A percentile compares a stretch with the other conserved stretches of the same genome.
These are phyloP conservation scores for Drosophila rhopaloa DNA, from an alignment of 1,140 invertebrate species.

Conservation along the genomic window DNA sequence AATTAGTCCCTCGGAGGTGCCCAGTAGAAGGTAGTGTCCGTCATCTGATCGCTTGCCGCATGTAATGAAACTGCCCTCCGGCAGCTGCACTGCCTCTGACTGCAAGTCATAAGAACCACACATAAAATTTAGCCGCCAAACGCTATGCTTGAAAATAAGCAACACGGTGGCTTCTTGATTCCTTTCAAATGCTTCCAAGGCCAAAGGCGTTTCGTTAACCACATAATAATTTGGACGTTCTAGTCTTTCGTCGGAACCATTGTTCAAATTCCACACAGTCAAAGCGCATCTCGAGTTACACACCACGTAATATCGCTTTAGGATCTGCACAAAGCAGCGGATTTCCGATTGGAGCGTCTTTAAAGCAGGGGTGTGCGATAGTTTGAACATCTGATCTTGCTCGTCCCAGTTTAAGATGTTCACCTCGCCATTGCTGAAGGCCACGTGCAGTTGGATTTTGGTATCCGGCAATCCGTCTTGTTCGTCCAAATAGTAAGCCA, in stretches of 20 bases:
- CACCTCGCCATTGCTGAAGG: slow-evolving; percentile 56
- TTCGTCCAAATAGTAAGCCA: slow-evolving; percentile 56
- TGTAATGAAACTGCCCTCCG: slow-evolving; percentile 43
- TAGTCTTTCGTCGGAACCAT: slow-evolving; percentile 14
- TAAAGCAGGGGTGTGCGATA: slow-evolving; percentile 27
- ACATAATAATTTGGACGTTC: slow-evolving; percentile 15
- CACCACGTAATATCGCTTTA: slow-evolving; percentile 53
- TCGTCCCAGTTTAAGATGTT: slow-evolving; percentile 56
- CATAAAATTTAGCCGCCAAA: slow-evolving; percentile 40
- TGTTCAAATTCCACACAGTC: slow-evolving; percentile 49
- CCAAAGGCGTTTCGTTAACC: slow-evolving; percentile 16
- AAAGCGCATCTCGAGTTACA: slow-evolving; percentile 34
- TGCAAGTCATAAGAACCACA: slow-evolving; percentile 1
- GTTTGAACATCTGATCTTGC: slow-evolving; percentile 37
- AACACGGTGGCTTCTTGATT: slow-evolving; percentile 31
- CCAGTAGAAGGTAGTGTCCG: slow-evolving; percentile 65
- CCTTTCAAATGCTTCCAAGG: slow-evolving; percentile 31
- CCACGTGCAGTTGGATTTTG: slow-evolving; percentile 60
- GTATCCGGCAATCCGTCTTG: not conserved
- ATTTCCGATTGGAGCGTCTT: slow-evolving; percentile 30
- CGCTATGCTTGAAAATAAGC: slow-evolving; percentile 51
- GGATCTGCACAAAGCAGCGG: slow-evolving; percentile 35
- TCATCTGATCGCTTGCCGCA: slow-evolving; percentile 66
- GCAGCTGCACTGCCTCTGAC: slow-evolving; percentile 28
- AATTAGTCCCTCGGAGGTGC: slow-evolving; percentile 65